Conservation (phyloP, 2,113 vertebrate species). For the Myiagra hebetior region DNA sequence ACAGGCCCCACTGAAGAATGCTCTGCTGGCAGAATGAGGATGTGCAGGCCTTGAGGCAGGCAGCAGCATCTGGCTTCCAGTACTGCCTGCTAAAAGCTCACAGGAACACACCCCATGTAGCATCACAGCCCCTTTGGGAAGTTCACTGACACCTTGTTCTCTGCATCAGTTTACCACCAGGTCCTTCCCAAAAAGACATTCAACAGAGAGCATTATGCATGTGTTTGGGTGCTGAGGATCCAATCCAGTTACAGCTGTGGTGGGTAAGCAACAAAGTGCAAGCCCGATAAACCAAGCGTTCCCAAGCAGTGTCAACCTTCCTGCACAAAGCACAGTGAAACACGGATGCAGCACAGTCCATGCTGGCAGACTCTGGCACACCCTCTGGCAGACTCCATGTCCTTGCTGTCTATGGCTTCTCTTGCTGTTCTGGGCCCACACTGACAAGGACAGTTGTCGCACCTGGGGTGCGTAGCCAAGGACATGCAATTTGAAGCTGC, state of each 20-base stretch:
- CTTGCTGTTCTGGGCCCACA: neutral
- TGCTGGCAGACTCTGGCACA: neutral
- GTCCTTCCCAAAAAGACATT: neutral
- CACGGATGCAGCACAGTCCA: neutral
- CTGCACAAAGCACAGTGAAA: neutral
- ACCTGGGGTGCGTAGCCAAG: neutral
- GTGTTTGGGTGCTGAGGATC: neutral
- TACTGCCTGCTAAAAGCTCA: neutral
- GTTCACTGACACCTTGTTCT: neutral
- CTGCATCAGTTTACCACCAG: neutral
- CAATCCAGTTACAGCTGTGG: neutral
- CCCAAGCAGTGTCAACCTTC: neutral
- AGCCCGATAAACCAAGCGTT: neutral
- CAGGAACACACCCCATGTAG: neutral
- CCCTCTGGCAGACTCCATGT: neutral
- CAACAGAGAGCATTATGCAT: neutral
- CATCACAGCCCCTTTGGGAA: neutral
- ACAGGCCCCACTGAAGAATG: neutral
- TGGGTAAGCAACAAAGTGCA: neutral
- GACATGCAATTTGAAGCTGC: neutral
- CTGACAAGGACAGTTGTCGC: rapidly evolving
- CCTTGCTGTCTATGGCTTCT: neutral
- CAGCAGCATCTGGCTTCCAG: neutral
- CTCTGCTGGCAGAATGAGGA: neutral
- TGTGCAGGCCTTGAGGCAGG: neutral